These are phyloP conservation scores for Axea sp. DNA, from an alignment of 2,888 invertebrate species.

Conservation along the genomic window DNA sequence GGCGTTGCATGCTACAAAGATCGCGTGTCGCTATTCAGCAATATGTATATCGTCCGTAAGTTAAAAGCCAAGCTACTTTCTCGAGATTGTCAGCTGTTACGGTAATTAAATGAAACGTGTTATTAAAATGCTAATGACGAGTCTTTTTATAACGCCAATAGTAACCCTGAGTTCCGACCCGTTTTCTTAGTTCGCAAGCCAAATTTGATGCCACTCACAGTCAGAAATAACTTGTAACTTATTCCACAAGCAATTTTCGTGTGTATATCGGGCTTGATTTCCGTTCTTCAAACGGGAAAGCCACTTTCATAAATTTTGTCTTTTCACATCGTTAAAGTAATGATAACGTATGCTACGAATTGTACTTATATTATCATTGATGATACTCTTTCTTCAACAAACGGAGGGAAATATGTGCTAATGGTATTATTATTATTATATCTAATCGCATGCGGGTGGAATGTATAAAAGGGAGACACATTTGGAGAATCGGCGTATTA, in stretches of 20 bases:
- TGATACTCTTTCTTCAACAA: too few relatives aligned
- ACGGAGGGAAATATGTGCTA: too few relatives aligned
- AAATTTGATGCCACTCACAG: background rate
- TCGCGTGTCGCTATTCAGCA: conserved; percentile 48
- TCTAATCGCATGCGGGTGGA: too few relatives aligned
- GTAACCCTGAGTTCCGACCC: conserved; percentile 4
- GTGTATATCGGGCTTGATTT: too few relatives aligned
- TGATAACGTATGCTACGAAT: too few relatives aligned
- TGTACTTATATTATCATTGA: too few relatives aligned
- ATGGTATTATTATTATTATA: too few relatives aligned
- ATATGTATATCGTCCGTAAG: conserved; percentile 44
- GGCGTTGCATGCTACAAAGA: conserved; percentile 52
- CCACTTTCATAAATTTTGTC: too few relatives aligned
- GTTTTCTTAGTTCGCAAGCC: conserved; percentile 2
- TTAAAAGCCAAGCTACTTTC: conserved; percentile 47
- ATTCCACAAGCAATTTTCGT: background rate
- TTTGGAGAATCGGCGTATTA: too few relatives aligned
- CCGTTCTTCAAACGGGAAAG: too few relatives aligned
- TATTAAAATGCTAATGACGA: conserved; percentile 57
- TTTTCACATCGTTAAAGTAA: too few relatives aligned
- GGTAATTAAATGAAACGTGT: conserved; percentile 57
- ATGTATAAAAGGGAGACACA: too few relatives aligned
- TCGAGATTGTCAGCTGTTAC: conserved; percentile 56
- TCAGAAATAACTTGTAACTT: conserved; percentile 10
- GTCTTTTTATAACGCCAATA: conserved; percentile 38